Conservation (phyloP, 2,797 vertebrate species). For the Hyperoplus immaculatus region DNA sequence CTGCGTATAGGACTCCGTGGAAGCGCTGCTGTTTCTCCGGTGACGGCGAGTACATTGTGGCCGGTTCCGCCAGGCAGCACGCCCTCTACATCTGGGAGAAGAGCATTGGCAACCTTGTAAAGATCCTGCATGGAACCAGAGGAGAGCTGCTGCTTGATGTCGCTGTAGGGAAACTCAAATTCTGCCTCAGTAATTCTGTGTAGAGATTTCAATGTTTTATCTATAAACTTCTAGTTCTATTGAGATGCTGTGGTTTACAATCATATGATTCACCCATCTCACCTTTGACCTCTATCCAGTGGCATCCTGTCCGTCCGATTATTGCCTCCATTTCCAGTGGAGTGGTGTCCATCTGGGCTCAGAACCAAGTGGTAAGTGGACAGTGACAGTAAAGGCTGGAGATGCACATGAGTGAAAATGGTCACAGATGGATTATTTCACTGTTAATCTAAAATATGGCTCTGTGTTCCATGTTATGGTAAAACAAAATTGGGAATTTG, state of each 20-base stretch:
- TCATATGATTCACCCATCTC: background rate
- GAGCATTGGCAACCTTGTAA: conserved; percentile 98
- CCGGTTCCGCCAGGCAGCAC: conserved; percentile 95
- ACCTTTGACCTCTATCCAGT: conserved; percentile 81
- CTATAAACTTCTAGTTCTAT: background rate
- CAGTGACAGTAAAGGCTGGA: background rate
- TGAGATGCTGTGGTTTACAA: background rate
- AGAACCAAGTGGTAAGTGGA: conserved; percentile 96
- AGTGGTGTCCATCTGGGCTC: conserved; percentile 98
- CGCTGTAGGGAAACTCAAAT: conserved; percentile 85
- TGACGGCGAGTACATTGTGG: conserved; percentile 97
- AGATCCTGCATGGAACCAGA: conserved; percentile 96
- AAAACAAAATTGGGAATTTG: background rate
- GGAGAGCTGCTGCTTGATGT: conserved; percentile 97
- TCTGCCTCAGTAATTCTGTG: background rate
- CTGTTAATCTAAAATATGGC: background rate
- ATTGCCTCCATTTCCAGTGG: conserved; percentile 98
- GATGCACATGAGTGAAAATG: background rate
- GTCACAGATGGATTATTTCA: background rate
- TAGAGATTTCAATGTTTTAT: background rate
- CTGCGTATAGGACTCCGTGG: conserved; percentile 90
- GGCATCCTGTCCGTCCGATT: conserved; percentile 97
- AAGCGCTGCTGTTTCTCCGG: conserved; percentile 99
- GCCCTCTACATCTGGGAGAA: conserved; percentile 99
- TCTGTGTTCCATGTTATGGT: background rate